Evolutionary conservation across 2,888 invertebrate species (phyloP), one percentile per base, ranked within the genome.

Genomic region (Oligia latruncula): DNA sequence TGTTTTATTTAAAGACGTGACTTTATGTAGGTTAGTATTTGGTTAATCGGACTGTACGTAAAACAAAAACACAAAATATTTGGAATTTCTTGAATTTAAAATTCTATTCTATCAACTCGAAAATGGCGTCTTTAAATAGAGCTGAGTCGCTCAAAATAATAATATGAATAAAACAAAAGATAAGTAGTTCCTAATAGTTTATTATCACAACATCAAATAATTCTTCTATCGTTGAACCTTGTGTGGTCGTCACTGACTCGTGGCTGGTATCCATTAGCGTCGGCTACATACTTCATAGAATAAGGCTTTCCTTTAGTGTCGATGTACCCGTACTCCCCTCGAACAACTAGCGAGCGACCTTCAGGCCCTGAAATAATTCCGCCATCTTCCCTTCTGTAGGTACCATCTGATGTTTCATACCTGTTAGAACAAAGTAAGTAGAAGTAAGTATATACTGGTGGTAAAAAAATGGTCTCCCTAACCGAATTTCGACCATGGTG

Each of bases 231-330:
- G 77, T 97, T 96, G 81, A 93, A 96, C 85, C 96, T 92, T 3
- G 92, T 92, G 49, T 93, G 91, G n/a, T 93, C 92, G 23, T 93
- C 87, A 9, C 90, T 88, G 6, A 90, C 76, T 62, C 91, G 90
- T 2, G 95, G 94, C 78, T 93, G 95, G 80, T 92, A 97, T 3
- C 98, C 98, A 82, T 97, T 97, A 78, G 97, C 96, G 86, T 98
- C 98, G 13, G 98, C 98, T 1, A 97, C 93, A 89, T 98, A 98
- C 71, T 90, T 92, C 49, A 97, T 92, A 0, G 90, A 87, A 82
- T 94, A 92, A 0, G 87, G 88, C 4, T 89, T 89, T 4, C 97
- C 97, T 80, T 95, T 94, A 4, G 97, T 94, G 60, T 97, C 97
- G 80, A 96, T 93, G 90, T 97, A 97, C 0, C 97, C 97, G 84